phyloP scores from a whole-genome alignment of 2,797 vertebrate species.

The Liparis tanakae region DNA sequence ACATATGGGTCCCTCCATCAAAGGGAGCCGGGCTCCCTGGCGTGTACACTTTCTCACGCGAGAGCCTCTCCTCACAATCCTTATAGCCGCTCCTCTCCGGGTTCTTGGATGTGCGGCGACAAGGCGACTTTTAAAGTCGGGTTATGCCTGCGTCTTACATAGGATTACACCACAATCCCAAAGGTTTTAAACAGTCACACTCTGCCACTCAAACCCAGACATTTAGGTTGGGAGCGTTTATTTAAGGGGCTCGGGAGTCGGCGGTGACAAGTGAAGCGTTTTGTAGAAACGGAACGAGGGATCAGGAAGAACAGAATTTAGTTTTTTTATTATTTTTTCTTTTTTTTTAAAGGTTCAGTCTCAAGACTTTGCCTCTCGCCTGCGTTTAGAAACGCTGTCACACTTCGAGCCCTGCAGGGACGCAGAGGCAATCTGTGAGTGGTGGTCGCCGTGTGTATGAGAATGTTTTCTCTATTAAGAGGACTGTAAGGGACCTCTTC shows the following conservation, averaged over 20 bases:
- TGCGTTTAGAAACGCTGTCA: constrained; percentile 66
- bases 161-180: constrained; percentile 81
- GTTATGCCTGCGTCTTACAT: constrained; percentile 67
- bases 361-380: constrained; percentile 59
- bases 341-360: constrained; percentile 74
- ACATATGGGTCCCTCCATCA: constrained; percentile 64
- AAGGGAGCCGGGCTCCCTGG: constrained; percentile 53
- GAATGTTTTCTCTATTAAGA: constrained; percentile 37
- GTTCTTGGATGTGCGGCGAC: constrained; percentile 63
- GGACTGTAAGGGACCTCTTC: constrained; percentile 2
- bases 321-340: constrained; percentile 65
- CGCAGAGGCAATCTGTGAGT: constrained; percentile 47
- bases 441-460: constrained; percentile 42
- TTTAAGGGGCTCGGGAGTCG: constrained; percentile 79
- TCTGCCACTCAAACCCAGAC: constrained; percentile 82
- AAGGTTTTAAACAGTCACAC: constrained; percentile 83
- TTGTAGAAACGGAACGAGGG: constrained; percentile 71
- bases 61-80: constrained; percentile 58
- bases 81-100: constrained; percentile 62
- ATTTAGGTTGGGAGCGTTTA: constrained; percentile 77
- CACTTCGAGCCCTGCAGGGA: constrained; percentile 56
- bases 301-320: constrained; percentile 60
- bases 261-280: constrained; percentile 80
- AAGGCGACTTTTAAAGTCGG: constrained; percentile 70
- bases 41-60: constrained; percentile 46